These are phyloP conservation scores for Carabus problematicus DNA, from an alignment of 2,888 invertebrate species.

Conservation along the genomic window DNA sequence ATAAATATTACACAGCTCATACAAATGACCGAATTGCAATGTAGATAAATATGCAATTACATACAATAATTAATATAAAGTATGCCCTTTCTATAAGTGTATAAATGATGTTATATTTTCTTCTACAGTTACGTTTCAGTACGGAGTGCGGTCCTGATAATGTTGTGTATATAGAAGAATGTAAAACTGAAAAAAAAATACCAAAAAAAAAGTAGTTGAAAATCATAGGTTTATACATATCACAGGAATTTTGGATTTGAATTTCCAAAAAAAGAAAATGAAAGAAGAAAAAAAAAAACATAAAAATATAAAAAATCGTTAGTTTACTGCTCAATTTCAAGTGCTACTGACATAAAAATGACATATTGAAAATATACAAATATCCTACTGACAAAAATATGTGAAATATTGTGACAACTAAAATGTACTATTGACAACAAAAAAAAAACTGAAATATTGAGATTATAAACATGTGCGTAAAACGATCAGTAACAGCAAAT, in stretches of 20 bases:
- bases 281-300: background rate
- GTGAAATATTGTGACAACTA: background rate
- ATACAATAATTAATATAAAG: no score
- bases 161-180: conserved; percentile 4
- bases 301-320: conserved; percentile 1
- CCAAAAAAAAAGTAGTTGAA: background rate
- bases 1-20: no score
- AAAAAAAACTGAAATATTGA: background rate
- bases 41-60: no score
- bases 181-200: background rate
- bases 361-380: background rate
- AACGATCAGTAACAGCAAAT: no score
- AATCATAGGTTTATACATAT: conserved; percentile 19
- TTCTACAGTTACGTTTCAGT: no score
- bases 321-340: background rate
- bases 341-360: background rate
- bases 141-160: no score
- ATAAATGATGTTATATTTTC: no score
- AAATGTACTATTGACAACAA: background rate
- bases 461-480: background rate
- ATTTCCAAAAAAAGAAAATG: conserved; percentile 5
- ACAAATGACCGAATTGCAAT: no score
- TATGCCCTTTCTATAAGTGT: no score
- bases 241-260: conserved; percentile 17
- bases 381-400: background rate